Base-by-base conservation (phyloP, 35 echinoderm and acorn worm species). In the Apostichopus japonicus region DNA sequence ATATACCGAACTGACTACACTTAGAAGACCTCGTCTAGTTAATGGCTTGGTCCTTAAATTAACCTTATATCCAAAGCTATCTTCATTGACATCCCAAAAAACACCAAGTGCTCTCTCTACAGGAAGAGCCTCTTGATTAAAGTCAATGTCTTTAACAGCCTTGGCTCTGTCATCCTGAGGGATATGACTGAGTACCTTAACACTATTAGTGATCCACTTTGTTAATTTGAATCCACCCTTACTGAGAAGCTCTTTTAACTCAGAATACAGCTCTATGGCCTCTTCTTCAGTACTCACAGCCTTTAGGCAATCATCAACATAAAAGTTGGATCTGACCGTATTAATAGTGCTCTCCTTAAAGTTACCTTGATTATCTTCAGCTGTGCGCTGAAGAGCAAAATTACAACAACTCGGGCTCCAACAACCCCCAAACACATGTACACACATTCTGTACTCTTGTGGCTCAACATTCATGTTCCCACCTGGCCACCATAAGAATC, bases 271-370 rank as follows among this genome's bases (percentile, higher is more conserved):
- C 62, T 90, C 8, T 17, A 96, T 77, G 24, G 65, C 95, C 56
- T 94, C 56, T 10, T 72, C 93, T 63, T 89, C 91, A 73, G 17
- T 77, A 6, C 53, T 16, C n/a, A 92, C 72, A 15, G 93, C 80
- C 24, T 92, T 90, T 0, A 96, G 72, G 78, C 93, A 94, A 76
- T 96, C 95, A 55, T 94, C 95, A 14, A 96, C 90, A 58, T 96
- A 94, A 94, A 71, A 25, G 25, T 25, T 25, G 25, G 25, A 25
- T 25, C 25, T 25, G 25, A 25, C 25, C 25, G 25, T 25, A 25
- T 25, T 25, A 25, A 25, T 25, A 25, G 25, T n/a, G n/a, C n/a
- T n/a, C n/a, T n/a, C n/a, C n/a, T n/a, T n/a, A n/a, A n/a, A n/a
- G n/a, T n/a, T n/a, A n/a, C n/a, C n/a, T n/a, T n/a, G n/a, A n/a